These are phyloP conservation scores for Heterocephalus glaber DNA, from an alignment of 2,113 vertebrate species.

Conservation along the genomic window DNA sequence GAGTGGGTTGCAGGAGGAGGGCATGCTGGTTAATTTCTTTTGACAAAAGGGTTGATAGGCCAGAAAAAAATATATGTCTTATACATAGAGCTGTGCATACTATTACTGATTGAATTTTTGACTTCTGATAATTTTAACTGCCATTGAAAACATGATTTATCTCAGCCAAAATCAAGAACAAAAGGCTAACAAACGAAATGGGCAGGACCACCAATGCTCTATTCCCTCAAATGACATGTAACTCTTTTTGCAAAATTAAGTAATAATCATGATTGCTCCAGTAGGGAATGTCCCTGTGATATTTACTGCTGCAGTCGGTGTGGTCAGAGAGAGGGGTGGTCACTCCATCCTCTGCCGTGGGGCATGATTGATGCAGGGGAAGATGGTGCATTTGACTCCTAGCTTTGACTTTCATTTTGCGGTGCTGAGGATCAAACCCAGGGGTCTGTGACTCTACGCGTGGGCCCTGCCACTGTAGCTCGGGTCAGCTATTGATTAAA, in stretches of 20 bases:
- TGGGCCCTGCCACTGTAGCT: too few relatives aligned
- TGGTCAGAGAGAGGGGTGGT: neutral
- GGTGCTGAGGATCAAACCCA: neutral
- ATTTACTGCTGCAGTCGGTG: neutral
- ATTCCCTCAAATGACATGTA: neutral
- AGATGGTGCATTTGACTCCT: neutral
- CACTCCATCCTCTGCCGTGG: neutral
- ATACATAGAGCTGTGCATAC: neutral
- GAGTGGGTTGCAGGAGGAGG: neutral
- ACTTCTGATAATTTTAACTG: constrained; percentile 31
- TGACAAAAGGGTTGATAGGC: neutral
- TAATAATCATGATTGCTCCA: neutral
- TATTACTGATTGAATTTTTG: neutral
- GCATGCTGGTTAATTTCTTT: constrained; percentile 30
- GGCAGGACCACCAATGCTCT: neutral
- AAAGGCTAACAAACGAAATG: neutral
- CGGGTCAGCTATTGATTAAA: neutral
- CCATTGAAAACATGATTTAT: neutral
- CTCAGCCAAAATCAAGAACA: constrained; percentile 25
- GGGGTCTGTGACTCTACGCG: neutral
- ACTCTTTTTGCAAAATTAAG: constrained; percentile 1
- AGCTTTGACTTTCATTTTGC: neutral
- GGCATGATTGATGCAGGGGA: neutral
- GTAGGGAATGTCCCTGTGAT: neutral
- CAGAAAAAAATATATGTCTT: constrained; percentile 30